Evolutionary conservation across 2,113 vertebrate species (phyloP).

Genomic region (Saccopteryx leptura): DNA sequence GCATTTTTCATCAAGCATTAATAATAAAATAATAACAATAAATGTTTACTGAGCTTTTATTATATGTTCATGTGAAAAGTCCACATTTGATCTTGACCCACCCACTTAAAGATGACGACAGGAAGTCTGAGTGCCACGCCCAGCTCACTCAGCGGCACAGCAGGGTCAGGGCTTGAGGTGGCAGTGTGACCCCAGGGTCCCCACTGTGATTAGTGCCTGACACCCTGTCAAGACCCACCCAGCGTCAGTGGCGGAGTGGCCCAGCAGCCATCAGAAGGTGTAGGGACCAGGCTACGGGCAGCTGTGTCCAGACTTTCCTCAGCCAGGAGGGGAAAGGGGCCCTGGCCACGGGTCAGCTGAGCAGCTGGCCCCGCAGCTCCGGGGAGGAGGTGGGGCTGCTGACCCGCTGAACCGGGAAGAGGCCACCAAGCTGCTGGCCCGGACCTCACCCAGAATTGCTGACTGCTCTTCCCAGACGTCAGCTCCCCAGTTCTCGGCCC

Average conservation of each 20-base stretch:
- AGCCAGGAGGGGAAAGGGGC: accelerated
- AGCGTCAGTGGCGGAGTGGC: accelerated
- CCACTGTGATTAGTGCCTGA: neutral
- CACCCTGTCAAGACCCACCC: neutral
- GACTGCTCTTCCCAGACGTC: neutral
- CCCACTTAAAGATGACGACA: neutral
- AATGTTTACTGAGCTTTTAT: neutral
- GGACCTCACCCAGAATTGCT: neutral
- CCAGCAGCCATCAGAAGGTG: neutral
- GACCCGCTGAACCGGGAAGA: neutral
- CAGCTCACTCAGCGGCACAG: neutral
- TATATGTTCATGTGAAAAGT: neutral
- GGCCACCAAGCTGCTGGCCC: neutral
- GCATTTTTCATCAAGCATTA: neutral
- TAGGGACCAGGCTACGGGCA: neutral
- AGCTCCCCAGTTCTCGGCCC: neutral
- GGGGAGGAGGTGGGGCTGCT: neutral
- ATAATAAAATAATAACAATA: neutral
- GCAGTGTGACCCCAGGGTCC: neutral
- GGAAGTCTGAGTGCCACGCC: neutral
- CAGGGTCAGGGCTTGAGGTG: neutral
- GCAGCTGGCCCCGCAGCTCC: neutral
- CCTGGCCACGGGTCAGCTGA: neutral
- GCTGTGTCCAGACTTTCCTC: neutral
- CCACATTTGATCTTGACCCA: neutral